Evolutionary conservation across 2,113 vertebrate species (phyloP), one percentile per base, ranked within the genome.

Genomic region (Caracal caracal): DNA sequence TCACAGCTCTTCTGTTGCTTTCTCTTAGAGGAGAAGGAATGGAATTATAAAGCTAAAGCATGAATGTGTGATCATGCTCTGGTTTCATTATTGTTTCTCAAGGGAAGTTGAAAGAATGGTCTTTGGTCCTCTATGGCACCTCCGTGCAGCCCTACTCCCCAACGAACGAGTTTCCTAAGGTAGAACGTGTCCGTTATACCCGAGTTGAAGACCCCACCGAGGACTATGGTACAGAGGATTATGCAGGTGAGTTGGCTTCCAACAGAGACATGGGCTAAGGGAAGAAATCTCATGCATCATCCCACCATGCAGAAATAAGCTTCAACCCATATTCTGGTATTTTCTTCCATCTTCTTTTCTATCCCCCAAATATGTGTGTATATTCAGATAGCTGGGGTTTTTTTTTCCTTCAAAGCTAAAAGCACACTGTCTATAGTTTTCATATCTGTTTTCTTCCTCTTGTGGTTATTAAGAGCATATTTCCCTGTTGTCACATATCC

Each of bases 91-190:
- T 71, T 95, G 78, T 87, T 98, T 88, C 96, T 96, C 19, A 92
- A 99, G 99, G 99, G 56, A 99, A 99, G 98, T 98, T 99, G 98
- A 99, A 99, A 98, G 99, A 99, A 97, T 99, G 99, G 99, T 99
- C 99, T 8, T 98, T 99, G 98, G 99, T 99, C 87, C 99, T 99
- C 13, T 99, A 99, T 85, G 99, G 99, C 75, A 99, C 99, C 28
- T 99, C 99, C 0, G 98, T 99, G 81, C 99, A 99, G 97, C 99
- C 99, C 0, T 99, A 99, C 97, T 99, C 99, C 10, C 98, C 98
- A 87, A 98, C 98, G 97, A 97, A 95, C 35, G 98, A 99, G 98
- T 99, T 99, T 96, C 98, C 98, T 0, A 99, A 99, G 98, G 98
- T 99, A 70, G 99, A 99, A 37, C 99, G 99, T 94, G 98, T 99